phyloP scores from a whole-genome alignment of 2,797 vertebrate genomes.

The Poecilia gillii region DNA sequence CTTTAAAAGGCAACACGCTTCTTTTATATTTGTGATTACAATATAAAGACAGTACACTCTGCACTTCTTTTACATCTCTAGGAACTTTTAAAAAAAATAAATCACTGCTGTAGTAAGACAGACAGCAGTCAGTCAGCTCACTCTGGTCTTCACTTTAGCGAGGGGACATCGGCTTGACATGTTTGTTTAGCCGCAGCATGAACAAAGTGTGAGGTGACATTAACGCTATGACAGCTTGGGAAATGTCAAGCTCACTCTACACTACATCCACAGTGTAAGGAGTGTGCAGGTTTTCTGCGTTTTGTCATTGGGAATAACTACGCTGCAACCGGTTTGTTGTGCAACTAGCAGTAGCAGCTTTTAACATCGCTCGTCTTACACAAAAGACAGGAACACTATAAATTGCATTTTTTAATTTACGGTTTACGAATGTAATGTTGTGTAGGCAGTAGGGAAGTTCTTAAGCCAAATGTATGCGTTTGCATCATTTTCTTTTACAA shows the following conservation, averaged over 20 bases:
- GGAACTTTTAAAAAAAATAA: background rate
- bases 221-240: constrained; percentile 26
- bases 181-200: constrained; percentile 41
- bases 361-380: background rate
- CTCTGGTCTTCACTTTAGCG: constrained; percentile 12
- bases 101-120: constrained; percentile 36
- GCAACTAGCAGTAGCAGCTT: background rate
- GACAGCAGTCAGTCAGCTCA: constrained; percentile 46
- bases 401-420: background rate
- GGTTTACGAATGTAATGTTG: background rate
- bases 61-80: background rate
- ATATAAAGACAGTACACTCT: constrained; percentile 13
- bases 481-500: background rate
- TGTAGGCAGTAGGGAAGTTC: background rate
- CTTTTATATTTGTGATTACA: background rate
- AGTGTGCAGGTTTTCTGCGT: background rate
- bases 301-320: background rate
- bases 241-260: constrained; percentile 23
- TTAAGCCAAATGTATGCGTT: background rate
- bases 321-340: background rate
- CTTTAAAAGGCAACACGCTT: background rate
- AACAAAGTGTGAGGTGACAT: constrained; percentile 41
- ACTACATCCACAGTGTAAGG: background rate
- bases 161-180: constrained; percentile 53
- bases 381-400: too few species aligned